Evolutionary conservation across 2,113 vertebrate species (phyloP).

Genomic region (Manacus vitellinus): DNA sequence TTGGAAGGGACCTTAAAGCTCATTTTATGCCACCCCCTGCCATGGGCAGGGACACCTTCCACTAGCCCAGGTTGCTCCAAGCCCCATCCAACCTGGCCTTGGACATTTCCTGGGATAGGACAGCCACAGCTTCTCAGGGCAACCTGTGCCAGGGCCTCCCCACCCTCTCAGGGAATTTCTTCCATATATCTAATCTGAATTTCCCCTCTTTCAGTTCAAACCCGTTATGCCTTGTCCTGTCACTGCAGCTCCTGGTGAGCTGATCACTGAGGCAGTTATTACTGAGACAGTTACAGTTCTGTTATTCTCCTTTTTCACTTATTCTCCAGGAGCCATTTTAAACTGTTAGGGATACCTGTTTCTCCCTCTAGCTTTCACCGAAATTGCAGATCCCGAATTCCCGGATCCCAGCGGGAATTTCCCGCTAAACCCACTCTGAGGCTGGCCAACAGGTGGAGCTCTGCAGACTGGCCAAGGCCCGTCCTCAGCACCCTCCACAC

Average conservation of each 20-base stretch:
- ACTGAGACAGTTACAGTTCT: too few species aligned
- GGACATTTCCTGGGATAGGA: neutral
- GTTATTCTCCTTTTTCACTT: neutral
- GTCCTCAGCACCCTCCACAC: neutral
- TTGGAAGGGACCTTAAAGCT: neutral
- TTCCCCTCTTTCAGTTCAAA: neutral
- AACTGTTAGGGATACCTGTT: neutral
- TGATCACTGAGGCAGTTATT: neutral
- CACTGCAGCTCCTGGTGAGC: neutral
- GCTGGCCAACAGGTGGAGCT: constrained; percentile 37
- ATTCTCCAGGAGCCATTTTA: neutral
- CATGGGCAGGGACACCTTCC: neutral
- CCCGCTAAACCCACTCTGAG: neutral
- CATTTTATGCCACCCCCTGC: accelerated
- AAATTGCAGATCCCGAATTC: neutral
- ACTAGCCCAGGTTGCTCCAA: neutral
- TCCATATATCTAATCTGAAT: neutral
- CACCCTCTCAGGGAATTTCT: neutral
- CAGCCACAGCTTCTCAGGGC: neutral
- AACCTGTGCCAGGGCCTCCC: neutral
- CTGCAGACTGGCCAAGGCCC: neutral
- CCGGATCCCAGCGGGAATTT: neutral
- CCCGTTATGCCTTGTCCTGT: too few species aligned
- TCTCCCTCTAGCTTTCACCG: neutral
- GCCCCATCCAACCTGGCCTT: accelerated